A percentile compares a stretch with the other conserved stretches of the same genome.
Evolutionary conservation across 1,140 invertebrate genomes (phyloP).

Genomic region (Trichogramma pretiosum): DNA sequence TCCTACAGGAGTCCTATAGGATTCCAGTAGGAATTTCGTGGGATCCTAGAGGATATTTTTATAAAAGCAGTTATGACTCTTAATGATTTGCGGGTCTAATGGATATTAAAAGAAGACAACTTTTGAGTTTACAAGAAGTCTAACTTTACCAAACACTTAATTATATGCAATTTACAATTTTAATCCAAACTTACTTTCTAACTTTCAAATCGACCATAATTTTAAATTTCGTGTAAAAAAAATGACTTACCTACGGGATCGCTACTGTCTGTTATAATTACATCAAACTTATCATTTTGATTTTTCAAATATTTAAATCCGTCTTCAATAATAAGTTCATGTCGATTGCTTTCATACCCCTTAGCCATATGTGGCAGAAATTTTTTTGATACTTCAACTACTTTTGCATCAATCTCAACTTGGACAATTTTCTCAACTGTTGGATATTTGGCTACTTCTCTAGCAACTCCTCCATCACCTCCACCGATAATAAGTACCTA

Average conservation of each 20-base stretch:
- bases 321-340: constrained; percentile 80
- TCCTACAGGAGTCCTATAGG: too few relatives aligned
- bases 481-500: constrained; percentile 92
- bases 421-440: constrained; percentile 68
- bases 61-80: too few relatives aligned
- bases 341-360: constrained; percentile 75
- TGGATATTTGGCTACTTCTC: constrained; percentile 92
- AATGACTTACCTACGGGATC: constrained; percentile 72
- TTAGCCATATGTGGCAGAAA: constrained; percentile 84
- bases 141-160: too few relatives aligned
- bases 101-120: too few relatives aligned
- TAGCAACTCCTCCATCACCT: constrained; percentile 91
- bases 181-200: too few relatives aligned
- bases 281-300: constrained; percentile 81
- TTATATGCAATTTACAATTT: too few relatives aligned
- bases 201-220: too few relatives aligned
- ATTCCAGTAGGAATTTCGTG: too few relatives aligned
- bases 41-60: too few relatives aligned
- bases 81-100: too few relatives aligned
- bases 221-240: neutral
- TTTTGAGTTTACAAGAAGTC: too few relatives aligned
- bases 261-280: constrained; percentile 97
- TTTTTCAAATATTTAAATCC: constrained; percentile 91
- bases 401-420: constrained; percentile 90
- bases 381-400: constrained; percentile 86